Evolutionary conservation across 1,140 invertebrate species (phyloP), one percentile per base, ranked within the genome.

Genomic region (Pemphigus obesinymphae): DNA sequence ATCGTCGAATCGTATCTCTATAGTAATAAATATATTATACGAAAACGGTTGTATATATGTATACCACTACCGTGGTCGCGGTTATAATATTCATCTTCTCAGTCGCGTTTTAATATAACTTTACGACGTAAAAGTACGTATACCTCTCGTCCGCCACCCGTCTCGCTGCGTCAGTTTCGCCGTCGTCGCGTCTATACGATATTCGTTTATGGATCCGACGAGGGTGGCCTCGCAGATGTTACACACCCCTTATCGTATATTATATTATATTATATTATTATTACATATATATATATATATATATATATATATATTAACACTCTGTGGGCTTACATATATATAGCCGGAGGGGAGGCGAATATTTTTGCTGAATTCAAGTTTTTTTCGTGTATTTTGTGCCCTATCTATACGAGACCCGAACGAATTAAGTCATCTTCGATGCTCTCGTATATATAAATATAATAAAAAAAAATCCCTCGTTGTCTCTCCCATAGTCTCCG

Each of bases 191-290:
- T 70, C 66, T 70, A 70, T 70, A 70, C 66, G 43, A 23, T 48
- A 48, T 20, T 72, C 70, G 70, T 72, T 72, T 72, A 72, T 72
- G 43, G 70, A 72, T 72, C 43, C 43, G 70, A 48, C 15, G 20
- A 72, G 70, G 70, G 70, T 72, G n/a, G 70, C 23, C 43, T 72
- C 43, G 43, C 70, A 72, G 43, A 72, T 72, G 70, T 72, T 72
- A 48, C 70, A 17, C 70, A n/a, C 70, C 70, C 70, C 43, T 48
- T 72, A 29, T 72, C 70, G 70, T 48, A 31, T 17, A 48, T 48
- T 72, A n/a, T n/a, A 45, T 45, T 45, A 45, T 45, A 45, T 45
- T 45, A n/a, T n/a, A n/a, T n/a, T n/a, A n/a, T n/a, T n/a, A n/a
- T n/a, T n/a, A n/a, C n/a, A n/a, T n/a, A n/a, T n/a, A n/a, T n/a